A percentile compares a stretch with the other conserved stretches of the same genome.
Conservation (phyloP, 2,113 vertebrate genomes). For the Sigmodon hispidus region DNA sequence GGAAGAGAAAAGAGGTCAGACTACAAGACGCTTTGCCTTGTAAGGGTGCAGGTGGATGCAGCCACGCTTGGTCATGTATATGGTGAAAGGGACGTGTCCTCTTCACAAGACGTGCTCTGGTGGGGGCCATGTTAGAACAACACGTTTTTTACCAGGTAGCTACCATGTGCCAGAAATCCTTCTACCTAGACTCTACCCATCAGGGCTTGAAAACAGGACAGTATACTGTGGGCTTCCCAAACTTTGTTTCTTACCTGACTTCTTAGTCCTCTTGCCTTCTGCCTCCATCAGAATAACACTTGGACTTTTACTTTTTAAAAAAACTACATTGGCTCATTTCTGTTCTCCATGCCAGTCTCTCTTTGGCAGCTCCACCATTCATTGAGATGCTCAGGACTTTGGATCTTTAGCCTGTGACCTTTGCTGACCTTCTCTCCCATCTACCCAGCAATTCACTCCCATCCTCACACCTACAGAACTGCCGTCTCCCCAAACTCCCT, state of each 20-base stretch:
- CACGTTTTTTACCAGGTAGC: no score
- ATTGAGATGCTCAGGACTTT: neutral
- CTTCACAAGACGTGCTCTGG: no score
- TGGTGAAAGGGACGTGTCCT: no score
- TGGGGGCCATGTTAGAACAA: no score
- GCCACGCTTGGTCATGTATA: no score
- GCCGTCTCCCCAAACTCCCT: neutral
- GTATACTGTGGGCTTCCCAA: neutral
- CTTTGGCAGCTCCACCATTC: neutral
- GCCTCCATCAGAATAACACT: neutral
- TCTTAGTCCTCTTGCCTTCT: neutral
- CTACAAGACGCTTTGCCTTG: no score
- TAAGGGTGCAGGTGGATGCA: no score
- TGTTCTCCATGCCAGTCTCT: neutral
- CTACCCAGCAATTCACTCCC: neutral
- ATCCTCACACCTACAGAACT: neutral
- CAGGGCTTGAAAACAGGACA: neutral
- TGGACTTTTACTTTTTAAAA: neutral
- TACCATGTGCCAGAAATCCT: no score
- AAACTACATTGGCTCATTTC: neutral
- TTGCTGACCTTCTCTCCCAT: neutral
- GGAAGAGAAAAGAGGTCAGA: no score
- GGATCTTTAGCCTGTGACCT: neutral
- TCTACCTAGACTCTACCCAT: accelerated
- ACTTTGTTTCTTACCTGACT: neutral